Conservation (phyloP, 1,140 invertebrate genomes). For the Achroia grisella region DNA sequence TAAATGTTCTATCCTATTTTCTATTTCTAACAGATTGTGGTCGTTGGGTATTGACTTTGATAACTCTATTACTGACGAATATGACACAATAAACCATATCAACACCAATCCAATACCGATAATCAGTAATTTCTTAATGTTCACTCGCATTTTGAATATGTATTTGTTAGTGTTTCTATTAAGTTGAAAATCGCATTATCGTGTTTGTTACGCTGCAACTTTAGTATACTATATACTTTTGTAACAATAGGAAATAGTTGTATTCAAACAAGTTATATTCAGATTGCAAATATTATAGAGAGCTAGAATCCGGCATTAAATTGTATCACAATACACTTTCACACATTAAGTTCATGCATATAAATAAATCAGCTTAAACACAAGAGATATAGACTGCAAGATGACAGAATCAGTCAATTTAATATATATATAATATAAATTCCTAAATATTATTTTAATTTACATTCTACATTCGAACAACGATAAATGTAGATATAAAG, state of each 20-base stretch:
- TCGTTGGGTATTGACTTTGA: conserved; percentile 12
- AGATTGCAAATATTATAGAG: too few relatives aligned
- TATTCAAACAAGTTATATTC: too few relatives aligned
- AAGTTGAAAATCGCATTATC: background rate
- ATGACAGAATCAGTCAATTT: too few relatives aligned
- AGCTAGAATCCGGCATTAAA: too few relatives aligned
- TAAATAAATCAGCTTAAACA: too few relatives aligned
- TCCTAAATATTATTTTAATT: too few relatives aligned
- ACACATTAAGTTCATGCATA: too few relatives aligned
- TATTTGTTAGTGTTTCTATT: background rate
- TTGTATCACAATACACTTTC: too few relatives aligned
- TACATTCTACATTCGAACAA: too few relatives aligned
- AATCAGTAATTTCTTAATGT: conserved; percentile 38
- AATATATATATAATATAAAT: too few relatives aligned
- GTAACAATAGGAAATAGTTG: background rate
- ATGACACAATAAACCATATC: conserved; percentile 39
- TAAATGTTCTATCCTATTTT: conserved; percentile 38
- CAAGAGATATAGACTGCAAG: too few relatives aligned
- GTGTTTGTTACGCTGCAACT: background rate
- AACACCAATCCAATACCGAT: conserved; percentile 17
- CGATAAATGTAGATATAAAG: too few relatives aligned
- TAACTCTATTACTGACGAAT: conserved; percentile 31
- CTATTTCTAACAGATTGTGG: conserved; percentile 26
- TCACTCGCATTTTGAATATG: conserved; percentile 39
- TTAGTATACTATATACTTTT: conserved; percentile 5